A percentile compares a stretch with the other conserved stretches of the same genome.
These are phyloP conservation scores for Serinus canaria DNA, from an alignment of 2,113 vertebrate species.

Conservation along the genomic window DNA sequence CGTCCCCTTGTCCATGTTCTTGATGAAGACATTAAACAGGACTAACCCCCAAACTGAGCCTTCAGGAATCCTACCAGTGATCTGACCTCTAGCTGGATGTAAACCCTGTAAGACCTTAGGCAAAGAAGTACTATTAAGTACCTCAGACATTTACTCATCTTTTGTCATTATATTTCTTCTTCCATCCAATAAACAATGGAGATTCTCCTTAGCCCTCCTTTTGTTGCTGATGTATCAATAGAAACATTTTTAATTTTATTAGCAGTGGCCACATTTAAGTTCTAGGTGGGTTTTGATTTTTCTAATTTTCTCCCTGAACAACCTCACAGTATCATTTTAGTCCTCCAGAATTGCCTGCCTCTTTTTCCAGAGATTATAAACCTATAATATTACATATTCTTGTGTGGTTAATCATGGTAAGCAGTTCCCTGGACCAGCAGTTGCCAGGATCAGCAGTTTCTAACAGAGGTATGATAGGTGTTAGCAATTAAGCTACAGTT, in stretches of 20 bases:
- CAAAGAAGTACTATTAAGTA: no score
- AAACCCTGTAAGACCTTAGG: neutral
- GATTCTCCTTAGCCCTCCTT: neutral
- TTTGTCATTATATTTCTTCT: neutral
- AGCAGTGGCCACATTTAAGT: neutral
- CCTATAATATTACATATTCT: neutral
- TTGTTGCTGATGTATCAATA: neutral
- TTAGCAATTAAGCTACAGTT: neutral
- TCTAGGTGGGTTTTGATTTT: neutral
- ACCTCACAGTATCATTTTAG: neutral
- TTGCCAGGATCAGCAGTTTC: neutral
- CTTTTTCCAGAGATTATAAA: neutral
- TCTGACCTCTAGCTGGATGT: neutral
- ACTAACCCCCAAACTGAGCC: neutral
- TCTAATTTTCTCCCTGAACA: neutral
- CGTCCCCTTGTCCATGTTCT: accelerated
- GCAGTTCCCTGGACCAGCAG: neutral
- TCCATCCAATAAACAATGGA: neutral
- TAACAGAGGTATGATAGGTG: neutral
- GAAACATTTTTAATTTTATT: neutral
- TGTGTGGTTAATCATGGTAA: neutral
- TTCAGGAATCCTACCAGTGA: neutral
- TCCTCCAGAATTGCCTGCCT: neutral
- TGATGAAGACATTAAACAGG: neutral
- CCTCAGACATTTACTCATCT: neutral